Evolutionary conservation across 2,888 invertebrate species (phyloP), one percentile per base, ranked within the genome.

Genomic region (Fragum fragum): DNA sequence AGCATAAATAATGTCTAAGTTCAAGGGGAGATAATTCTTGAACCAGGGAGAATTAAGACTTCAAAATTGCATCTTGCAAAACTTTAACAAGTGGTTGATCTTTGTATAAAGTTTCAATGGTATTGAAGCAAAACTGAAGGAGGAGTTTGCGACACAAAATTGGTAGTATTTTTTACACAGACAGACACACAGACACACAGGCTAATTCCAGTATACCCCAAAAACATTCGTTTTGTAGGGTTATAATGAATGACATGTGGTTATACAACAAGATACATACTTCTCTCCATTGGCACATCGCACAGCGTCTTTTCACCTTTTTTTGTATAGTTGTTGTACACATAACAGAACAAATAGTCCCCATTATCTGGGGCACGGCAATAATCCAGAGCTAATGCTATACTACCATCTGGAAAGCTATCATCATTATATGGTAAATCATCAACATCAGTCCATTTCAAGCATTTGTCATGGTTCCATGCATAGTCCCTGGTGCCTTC

Each of bases 331-430:
- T 47, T 9, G 14, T 14, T 47, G 3, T 11, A 3, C 3, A 66
- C 66, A 11, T 66, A 42, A 42, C 66, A 66, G 26, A 42, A 66
- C 26, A 66, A 11, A 23, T 66, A 26, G 26, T 42, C 66, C 3
- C 42, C 16, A 14, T 9, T 36, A 26, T 42, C 66, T n/a, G 66
- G 66, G 23, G 39, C 66, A 0, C 66, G 66, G 26, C 66, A 66
- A 42, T 42, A 66, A 26, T 66, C 36, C 21, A 18, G 3, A 14
- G 66, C 66, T 21, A 18, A 21, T n/a, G 66, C 66, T 6, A 66
- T 18, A 21, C 42, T 42, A 1, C 66, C 42, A 26, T 66, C 66
- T 14, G 66, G 66, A 23, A 66, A 66, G 21, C 28, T 29, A 0
- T 9, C 42, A 42, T 66, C 66, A 7, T 16, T 23, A 26, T 42